phyloP scores from a whole-genome alignment of 2,797 vertebrate species.

The Pipistrellus pipistrellus region DNA sequence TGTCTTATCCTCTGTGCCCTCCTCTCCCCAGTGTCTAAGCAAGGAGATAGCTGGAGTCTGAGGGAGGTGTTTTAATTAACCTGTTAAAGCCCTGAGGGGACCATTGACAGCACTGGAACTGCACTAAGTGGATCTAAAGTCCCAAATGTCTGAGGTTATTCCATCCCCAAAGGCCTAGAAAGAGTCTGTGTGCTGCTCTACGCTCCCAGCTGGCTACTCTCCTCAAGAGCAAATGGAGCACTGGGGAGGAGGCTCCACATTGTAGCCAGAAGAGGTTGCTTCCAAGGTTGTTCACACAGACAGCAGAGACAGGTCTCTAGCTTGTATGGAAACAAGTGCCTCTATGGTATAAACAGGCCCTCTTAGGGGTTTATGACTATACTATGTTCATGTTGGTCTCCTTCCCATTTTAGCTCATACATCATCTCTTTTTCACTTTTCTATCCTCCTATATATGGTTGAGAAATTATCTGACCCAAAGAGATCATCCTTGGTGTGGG shows the following conservation, averaged over 20 bases:
- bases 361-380: background rate
- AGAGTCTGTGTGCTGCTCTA: background rate
- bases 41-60: background rate
- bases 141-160: background rate
- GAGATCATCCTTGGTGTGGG: background rate
- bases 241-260: fast-evolving
- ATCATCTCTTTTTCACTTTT: constrained; percentile 31
- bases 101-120: background rate
- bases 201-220: background rate
- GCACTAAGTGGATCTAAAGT: background rate
- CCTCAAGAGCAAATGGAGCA: background rate
- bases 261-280: background rate
- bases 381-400: background rate
- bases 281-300: background rate
- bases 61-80: background rate
- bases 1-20: background rate
- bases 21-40: background rate
- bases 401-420: background rate
- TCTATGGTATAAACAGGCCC: background rate
- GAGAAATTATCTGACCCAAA: constrained; percentile 42
- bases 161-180: background rate
- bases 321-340: background rate
- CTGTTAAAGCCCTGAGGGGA: background rate
- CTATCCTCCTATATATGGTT: constrained; percentile 6
- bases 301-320: background rate